phyloP scores from a whole-genome alignment of 2,113 vertebrate species.

The Brachyhypopomus gauderio region DNA sequence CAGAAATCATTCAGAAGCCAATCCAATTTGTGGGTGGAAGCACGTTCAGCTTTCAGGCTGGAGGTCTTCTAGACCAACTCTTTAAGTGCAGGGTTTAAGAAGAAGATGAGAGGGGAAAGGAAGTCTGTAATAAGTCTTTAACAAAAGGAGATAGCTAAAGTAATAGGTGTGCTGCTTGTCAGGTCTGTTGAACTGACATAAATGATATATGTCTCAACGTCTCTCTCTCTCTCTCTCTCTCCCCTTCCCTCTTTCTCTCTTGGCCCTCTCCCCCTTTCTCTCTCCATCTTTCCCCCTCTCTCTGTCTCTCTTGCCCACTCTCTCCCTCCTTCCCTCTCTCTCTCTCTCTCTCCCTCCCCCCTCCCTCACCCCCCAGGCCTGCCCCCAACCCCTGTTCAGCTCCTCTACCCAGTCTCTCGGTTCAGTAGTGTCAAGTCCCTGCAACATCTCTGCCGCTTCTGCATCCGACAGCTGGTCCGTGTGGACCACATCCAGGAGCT shows the following conservation, averaged over 20 bases:
- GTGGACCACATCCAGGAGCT: constrained; percentile 97
- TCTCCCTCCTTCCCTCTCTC: not conserved
- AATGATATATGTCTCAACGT: too few species aligned
- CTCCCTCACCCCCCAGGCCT: constrained; percentile 66
- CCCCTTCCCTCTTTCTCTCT: not conserved
- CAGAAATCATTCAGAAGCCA: too few species aligned
- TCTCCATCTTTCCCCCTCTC: not conserved
- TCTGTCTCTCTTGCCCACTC: not conserved
- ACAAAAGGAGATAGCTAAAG: too few species aligned
- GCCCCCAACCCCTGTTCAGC: constrained; percentile 85
- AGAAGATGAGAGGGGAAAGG: too few species aligned
- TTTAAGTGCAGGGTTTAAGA: too few species aligned
- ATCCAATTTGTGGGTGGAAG: too few species aligned
- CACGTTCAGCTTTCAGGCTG: too few species aligned
- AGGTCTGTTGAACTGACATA: too few species aligned
- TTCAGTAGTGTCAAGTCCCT: constrained; percentile 93
- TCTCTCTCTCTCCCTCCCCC: not conserved
- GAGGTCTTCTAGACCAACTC: too few species aligned
- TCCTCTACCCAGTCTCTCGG: constrained; percentile 89
- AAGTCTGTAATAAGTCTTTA: too few species aligned
- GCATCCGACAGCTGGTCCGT: constrained; percentile 90
- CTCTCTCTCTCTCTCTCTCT: not conserved
- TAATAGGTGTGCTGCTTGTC: too few species aligned
- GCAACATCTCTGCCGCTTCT: constrained; percentile 94
- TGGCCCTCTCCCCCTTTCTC: too few species aligned